Evolutionary conservation across 2,113 vertebrate species (phyloP).

Genomic region (Clarias batrachus): DNA sequence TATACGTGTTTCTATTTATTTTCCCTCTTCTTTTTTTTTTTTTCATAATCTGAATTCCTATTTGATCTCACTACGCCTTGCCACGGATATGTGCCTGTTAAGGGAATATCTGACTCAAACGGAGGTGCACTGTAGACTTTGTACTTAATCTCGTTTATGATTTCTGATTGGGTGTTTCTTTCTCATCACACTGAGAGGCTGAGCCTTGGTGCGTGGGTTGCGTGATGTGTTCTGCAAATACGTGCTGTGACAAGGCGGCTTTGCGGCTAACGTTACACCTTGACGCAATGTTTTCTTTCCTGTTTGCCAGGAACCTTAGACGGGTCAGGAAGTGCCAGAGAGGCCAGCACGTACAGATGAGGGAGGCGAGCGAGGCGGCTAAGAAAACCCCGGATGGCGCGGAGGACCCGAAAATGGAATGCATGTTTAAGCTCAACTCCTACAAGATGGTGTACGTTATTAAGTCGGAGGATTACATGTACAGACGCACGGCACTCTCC

Average conservation of each 20-base stretch:
- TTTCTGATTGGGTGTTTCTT: constrained; percentile 48
- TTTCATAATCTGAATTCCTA: constrained; percentile 34
- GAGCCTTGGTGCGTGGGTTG: constrained; percentile 42
- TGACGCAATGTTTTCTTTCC: neutral
- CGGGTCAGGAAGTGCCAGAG: constrained; percentile 93
- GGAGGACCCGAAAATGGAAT: constrained; percentile 87
- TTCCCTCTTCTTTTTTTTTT: neutral
- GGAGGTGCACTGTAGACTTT: constrained; percentile 51
- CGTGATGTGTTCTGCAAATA: constrained; percentile 36
- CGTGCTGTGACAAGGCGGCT: neutral
- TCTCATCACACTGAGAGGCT: constrained; percentile 44
- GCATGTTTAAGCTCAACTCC: constrained; percentile 97
- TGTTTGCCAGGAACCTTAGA: constrained; percentile 82
- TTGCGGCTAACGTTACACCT: neutral
- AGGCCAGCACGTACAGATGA: constrained; percentile 91
- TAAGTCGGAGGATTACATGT: constrained; percentile 99
- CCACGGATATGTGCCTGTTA: constrained; percentile 48
- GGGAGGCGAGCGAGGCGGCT: constrained; percentile 80
- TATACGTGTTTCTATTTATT: neutral
- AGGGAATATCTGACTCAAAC: constrained; percentile 40
- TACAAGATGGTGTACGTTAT: constrained; percentile 99
- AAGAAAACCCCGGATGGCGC: constrained; percentile 77
- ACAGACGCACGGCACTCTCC: constrained; percentile 90
- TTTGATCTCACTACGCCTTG: constrained; percentile 45
- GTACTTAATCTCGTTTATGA: constrained; percentile 19